phyloP scores from a whole-genome alignment of 37 sponge, comb jelly and placozoan genomes.

The Chondrilla cf. caribensis region DNA sequence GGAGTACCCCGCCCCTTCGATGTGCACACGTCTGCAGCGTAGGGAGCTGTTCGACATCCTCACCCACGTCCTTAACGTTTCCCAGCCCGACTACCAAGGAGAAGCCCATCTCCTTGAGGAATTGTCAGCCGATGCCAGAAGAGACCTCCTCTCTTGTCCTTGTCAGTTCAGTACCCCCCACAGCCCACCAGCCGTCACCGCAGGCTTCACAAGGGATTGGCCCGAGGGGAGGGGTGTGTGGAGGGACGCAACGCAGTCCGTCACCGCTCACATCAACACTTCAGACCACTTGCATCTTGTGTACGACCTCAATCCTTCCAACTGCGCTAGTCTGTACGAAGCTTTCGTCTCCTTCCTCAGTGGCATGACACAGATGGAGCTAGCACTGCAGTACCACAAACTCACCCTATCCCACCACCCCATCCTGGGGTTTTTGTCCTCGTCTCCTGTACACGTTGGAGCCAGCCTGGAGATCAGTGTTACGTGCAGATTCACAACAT shows the following conservation, averaged over 20 bases:
- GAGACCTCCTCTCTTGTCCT: background rate
- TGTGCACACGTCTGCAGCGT: background rate
- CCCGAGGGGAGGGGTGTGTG: conserved; percentile 10
- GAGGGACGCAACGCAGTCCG: background rate
- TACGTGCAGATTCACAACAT: background rate
- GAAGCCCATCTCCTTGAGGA: background rate
- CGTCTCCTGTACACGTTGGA: background rate
- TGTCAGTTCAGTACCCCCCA: background rate
- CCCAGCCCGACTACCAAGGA: conserved; percentile 7
- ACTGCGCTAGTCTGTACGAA: background rate
- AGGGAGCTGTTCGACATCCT: background rate
- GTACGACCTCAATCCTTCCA: background rate
- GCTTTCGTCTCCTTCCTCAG: background rate
- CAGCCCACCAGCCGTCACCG: background rate
- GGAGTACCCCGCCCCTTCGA: background rate
- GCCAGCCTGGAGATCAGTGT: background rate
- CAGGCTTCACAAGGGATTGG: conserved; percentile 9
- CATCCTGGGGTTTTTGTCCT: background rate
- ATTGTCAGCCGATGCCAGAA: background rate
- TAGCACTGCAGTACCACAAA: conserved; percentile 1
- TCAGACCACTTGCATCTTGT: background rate
- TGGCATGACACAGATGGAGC: background rate
- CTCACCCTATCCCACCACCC: background rate
- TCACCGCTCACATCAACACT: conserved; percentile 6
- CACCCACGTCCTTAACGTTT: background rate